Evolutionary conservation across 2,797 vertebrate species (phyloP).

Genomic region (Chloroceryle amazona): DNA sequence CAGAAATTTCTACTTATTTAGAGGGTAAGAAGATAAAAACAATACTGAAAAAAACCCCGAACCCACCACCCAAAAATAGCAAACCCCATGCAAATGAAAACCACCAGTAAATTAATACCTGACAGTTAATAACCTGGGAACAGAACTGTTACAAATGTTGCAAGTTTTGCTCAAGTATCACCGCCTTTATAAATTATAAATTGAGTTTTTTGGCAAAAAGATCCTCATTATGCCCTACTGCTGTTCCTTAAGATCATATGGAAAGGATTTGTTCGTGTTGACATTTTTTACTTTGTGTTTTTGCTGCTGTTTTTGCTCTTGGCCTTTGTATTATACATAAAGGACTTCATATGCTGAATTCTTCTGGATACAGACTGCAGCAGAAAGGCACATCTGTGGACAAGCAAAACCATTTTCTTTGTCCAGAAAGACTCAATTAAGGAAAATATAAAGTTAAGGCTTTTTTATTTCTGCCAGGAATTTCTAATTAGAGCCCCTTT

Average conservation of each 20-base stretch:
- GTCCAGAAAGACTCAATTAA: neutral
- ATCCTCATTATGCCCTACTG: neutral
- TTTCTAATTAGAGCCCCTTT: conserved; percentile 17
- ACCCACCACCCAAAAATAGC: neutral
- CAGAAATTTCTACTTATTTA: neutral
- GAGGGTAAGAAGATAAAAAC: neutral
- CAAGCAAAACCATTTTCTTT: neutral
- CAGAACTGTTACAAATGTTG: neutral
- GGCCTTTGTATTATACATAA: neutral
- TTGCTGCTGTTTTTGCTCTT: neutral
- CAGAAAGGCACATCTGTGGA: neutral
- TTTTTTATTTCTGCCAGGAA: neutral
- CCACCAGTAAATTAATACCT: neutral
- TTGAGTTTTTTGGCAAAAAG: neutral
- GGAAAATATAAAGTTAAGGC: neutral
- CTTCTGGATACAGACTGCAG: neutral
- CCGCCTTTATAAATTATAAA: neutral
- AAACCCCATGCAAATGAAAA: neutral
- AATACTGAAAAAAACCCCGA: neutral
- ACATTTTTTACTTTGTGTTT: neutral
- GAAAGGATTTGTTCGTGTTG: neutral
- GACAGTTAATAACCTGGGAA: neutral
- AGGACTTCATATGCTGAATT: neutral
- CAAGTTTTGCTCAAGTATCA: neutral
- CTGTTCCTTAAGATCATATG: neutral